Percentiles rank a stretch among this genome's conserved stretches.
Evolutionary conservation across 2,888 invertebrate species (phyloP).

Genomic region (Eupithecia vulgata): DNA sequence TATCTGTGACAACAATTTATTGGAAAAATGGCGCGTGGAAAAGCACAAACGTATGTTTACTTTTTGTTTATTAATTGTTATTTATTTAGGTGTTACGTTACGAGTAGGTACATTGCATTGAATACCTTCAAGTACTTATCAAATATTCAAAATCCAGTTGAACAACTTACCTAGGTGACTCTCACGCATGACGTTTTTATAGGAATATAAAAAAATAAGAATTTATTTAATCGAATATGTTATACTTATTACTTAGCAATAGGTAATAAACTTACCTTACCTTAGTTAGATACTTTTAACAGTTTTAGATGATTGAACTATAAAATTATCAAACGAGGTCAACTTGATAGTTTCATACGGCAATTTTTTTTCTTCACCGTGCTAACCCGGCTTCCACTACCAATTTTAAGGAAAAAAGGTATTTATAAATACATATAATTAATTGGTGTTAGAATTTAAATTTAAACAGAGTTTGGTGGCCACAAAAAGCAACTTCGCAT

Average conservation of each 20-base stretch:
- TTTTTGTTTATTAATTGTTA: conserved; percentile 36
- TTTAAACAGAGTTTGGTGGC: neutral
- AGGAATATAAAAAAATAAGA: no score
- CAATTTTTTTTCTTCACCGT: no score
- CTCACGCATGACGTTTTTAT: no score
- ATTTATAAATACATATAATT: neutral
- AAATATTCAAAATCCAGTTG: neutral
- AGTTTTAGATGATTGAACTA: neutral
- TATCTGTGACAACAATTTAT: conserved; percentile 53
- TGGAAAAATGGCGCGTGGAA: conserved; percentile 70
- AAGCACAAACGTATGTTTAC: conserved; percentile 69
- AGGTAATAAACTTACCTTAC: neutral
- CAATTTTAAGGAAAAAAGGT: neutral
- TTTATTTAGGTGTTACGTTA: conserved; percentile 8
- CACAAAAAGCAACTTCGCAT: neutral
- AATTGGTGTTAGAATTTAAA: no score
- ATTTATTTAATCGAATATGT: no score
- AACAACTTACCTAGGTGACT: no score
- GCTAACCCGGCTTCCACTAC: neutral
- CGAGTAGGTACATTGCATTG: neutral
- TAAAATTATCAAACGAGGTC: neutral
- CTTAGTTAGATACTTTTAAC: neutral
- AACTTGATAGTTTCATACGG: neutral
- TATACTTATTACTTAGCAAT: no score
- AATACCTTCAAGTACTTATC: neutral